Percentiles rank a stretch among this genome's conserved stretches.
Conservation (phyloP, 2,113 vertebrate genomes). For the Probosciger aterrimus region DNA sequence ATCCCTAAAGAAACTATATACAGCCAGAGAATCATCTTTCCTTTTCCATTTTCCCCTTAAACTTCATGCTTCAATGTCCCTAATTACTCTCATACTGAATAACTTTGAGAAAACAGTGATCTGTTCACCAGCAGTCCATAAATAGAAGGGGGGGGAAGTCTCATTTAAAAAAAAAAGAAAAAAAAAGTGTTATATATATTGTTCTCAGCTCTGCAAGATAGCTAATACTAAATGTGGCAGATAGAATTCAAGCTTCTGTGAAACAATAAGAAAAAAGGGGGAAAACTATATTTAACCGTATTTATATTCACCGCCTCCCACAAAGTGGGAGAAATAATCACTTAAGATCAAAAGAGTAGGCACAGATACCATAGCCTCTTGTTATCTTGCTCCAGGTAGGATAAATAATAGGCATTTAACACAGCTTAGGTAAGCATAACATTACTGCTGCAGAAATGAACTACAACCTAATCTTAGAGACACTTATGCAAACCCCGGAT, state of each 20-base stretch:
- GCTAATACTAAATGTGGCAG: background rate
- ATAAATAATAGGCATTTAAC: background rate
- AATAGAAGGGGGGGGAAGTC: background rate
- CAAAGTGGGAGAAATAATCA: background rate
- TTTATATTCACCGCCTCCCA: constrained; percentile 1
- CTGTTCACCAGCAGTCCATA: background rate
- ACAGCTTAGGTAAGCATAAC: background rate
- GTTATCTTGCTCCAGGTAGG: background rate
- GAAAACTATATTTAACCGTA: constrained; percentile 18
- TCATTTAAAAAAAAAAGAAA: background rate
- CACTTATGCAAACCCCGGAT: fast-evolving
- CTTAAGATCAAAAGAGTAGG: background rate
- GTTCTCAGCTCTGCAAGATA: background rate
- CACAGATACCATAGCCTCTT: background rate
- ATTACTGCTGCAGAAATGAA: background rate
- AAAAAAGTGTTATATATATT: background rate
- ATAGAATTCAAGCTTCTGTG: background rate
- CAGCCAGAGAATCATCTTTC: background rate
- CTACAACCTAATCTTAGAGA: background rate
- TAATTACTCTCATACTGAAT: constrained; percentile 20
- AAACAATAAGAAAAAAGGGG: background rate
- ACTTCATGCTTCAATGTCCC: background rate
- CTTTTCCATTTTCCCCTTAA: background rate
- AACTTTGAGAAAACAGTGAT: background rate
- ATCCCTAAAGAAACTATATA: background rate